phyloP scores from a whole-genome alignment of 1,140 invertebrate genomes.

The Eumeta japonica region DNA sequence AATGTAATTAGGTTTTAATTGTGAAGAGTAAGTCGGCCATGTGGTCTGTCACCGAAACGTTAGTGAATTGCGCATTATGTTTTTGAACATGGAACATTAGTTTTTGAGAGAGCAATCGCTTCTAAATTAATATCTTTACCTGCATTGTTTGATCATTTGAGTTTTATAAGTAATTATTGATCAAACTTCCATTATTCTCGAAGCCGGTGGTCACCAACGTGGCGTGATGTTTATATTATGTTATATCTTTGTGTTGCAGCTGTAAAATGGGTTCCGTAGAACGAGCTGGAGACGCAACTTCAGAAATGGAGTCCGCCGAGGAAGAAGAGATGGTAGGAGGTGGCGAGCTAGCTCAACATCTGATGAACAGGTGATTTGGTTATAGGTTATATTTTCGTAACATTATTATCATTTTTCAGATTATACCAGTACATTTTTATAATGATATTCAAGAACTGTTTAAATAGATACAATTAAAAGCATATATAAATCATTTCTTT shows the following conservation, averaged over 20 bases:
- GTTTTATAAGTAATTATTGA: neutral
- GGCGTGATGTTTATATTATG: conserved; percentile 25
- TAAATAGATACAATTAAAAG: too few species aligned
- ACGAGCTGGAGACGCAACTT: conserved; percentile 42
- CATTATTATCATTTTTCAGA: too few species aligned
- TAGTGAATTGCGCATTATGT: conserved; percentile 46
- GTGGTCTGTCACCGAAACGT: conserved; percentile 28
- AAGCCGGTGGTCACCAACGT: conserved; percentile 38
- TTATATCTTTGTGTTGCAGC: conserved; percentile 35
- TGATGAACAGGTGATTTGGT: conserved; percentile 35
- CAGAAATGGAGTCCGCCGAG: conserved; percentile 47
- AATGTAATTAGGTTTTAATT: too few species aligned
- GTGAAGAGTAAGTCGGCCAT: conserved; percentile 27
- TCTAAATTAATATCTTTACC: too few species aligned
- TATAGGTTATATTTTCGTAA: conserved; percentile 18
- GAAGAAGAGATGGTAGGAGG: conserved; percentile 43
- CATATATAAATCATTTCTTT: too few species aligned
- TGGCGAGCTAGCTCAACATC: conserved; percentile 39
- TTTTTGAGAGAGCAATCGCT: too few species aligned
- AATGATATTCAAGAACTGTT: too few species aligned
- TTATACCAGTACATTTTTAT: too few species aligned
- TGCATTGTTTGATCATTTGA: neutral
- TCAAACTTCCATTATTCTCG: too few species aligned
- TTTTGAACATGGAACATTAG: conserved; percentile 21
- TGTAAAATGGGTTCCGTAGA: conserved; percentile 45